phyloP scores from a whole-genome alignment of 1,140 invertebrate genomes.

The Trichonephila clavipes region DNA sequence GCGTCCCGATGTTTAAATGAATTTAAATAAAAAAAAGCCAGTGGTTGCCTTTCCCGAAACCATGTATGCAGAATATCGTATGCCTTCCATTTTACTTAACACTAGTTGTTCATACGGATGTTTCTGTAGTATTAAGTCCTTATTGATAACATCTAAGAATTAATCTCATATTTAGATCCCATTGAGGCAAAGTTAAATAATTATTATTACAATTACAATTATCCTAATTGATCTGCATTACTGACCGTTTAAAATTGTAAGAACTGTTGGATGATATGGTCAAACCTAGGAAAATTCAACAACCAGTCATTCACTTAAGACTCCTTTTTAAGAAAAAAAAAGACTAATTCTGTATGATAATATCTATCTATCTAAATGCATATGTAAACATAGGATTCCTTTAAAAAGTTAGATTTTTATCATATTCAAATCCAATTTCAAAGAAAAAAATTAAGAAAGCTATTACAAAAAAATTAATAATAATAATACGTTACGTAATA shows the following conservation, averaged over 20 bases:
- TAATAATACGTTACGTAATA: background rate
- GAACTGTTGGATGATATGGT: conserved; percentile 6
- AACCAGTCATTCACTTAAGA: conserved; percentile 40
- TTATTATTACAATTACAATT: conserved; percentile 38
- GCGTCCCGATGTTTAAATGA: conserved; percentile 42
- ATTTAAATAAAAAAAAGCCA: conserved; percentile 51
- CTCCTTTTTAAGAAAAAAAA: conserved; percentile 26
- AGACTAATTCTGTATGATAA: conserved; percentile 16
- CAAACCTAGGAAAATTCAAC: conserved; percentile 34
- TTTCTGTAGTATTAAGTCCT: conserved; percentile 66
- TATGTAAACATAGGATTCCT: conserved; percentile 67
- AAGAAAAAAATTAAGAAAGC: conserved; percentile 42
- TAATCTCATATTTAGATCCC: conserved; percentile 46
- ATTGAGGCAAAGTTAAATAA: conserved; percentile 58
- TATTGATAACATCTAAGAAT: conserved; percentile 11
- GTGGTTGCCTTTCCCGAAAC: conserved; percentile 66
- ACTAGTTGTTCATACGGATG: conserved; percentile 66
- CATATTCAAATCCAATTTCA: conserved; percentile 58
- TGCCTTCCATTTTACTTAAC: conserved; percentile 77
- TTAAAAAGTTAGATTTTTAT: conserved; percentile 60
- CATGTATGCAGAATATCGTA: conserved; percentile 76
- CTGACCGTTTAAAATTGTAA: conserved; percentile 41
- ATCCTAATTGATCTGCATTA: conserved; percentile 50
- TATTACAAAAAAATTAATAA: background rate
- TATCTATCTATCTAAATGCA: conserved; percentile 48